Evolutionary conservation across 2,888 invertebrate genomes (phyloP).

Genomic region (Acanthoscelides obtectus): DNA sequence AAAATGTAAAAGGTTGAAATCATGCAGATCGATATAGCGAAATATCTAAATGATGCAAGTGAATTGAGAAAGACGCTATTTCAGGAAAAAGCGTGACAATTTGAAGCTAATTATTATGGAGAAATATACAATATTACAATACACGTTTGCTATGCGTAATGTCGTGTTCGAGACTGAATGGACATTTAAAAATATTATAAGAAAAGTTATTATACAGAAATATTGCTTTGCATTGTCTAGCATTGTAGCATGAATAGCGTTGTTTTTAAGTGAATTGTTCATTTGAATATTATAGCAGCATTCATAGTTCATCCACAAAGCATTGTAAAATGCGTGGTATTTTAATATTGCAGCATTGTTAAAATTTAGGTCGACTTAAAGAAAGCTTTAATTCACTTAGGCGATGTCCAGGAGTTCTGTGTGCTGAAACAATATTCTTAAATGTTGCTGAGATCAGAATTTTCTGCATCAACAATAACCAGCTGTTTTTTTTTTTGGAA

Average conservation of each 20-base stretch:
- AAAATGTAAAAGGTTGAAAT: not conserved
- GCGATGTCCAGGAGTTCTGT: too few species aligned
- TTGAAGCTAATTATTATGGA: not conserved
- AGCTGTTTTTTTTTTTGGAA: too few species aligned
- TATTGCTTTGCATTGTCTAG: not conserved
- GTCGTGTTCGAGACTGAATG: not conserved
- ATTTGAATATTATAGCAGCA: not conserved
- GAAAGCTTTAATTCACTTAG: too few species aligned
- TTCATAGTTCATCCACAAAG: too few species aligned
- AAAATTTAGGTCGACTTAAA: too few species aligned
- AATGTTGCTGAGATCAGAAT: too few species aligned
- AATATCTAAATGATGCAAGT: not conserved
- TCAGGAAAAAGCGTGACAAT: not conserved
- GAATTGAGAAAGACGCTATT: not conserved
- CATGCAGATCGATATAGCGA: not conserved
- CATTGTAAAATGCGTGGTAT: too few species aligned
- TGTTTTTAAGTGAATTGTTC: not conserved
- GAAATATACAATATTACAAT: not conserved
- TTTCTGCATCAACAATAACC: too few species aligned
- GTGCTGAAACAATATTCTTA: too few species aligned
- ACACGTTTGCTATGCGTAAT: not conserved
- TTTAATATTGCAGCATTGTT: too few species aligned
- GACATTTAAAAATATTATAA: not conserved
- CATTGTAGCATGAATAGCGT: not conserved
- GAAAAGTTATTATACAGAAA: not conserved